Base-by-base conservation (phyloP, 2,888 invertebrate species). In the Lampropteryx suffumata region DNA sequence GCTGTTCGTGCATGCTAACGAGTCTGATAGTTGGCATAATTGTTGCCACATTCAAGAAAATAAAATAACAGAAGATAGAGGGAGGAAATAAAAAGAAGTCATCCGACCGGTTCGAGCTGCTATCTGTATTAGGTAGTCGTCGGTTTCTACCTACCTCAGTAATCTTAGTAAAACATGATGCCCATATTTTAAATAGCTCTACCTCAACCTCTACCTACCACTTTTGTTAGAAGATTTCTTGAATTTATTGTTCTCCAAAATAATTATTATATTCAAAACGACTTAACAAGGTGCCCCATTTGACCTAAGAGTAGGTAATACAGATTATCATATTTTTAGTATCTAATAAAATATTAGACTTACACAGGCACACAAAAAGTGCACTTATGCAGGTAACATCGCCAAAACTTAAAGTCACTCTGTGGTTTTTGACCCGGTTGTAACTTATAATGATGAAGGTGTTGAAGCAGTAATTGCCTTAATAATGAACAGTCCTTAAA, bases 291-390 rank as follows among this genome's bases (percentile, higher is more conserved):
- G 56, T 67, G 67, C 51, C 64, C 59, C 49, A 33, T 46, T 43
- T 55, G 61, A 65, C 69, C 63, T 67, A 35, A n/a, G n/a, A n/a
- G n/a, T n/a, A n/a, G n/a, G 37, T 61, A 37, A 13, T 45, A 14
- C 42, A 43, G 50, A 55, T 60, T 55, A 55, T 17, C 56, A 56
- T 56, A 47, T 41, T 40, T 46, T 47, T 49, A 40, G n/a, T 37
- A 29, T 14, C 10, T 14, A 26, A 37, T 41, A 41, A 45, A 30
- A 32, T 41, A 41, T 49, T 37, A 26, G 24, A 33, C 41, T 29
- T 10, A 1, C 32, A 4, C 36, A 50, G 50, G 50, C 45, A 35
- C 21, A 36, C 8, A 27, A 35, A 43, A 28, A 40, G n/a, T 30
- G 21, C 7, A 7, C 1, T 4, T 24, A 24, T 4, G 6, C 7